Conservation (phyloP, 2,113 vertebrate species). For the Erinaceus europaeus region DNA sequence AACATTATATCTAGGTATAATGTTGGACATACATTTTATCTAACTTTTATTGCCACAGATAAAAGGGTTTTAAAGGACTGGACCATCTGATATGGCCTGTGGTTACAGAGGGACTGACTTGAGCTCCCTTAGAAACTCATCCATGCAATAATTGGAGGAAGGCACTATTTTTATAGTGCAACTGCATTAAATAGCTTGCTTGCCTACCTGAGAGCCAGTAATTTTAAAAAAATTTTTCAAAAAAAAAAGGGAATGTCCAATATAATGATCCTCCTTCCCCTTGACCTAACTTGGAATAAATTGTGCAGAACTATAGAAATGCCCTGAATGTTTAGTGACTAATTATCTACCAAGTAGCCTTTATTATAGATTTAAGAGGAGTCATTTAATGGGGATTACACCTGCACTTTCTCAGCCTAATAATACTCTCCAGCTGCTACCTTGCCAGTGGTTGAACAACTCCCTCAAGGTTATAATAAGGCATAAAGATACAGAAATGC, state of each 20-base stretch:
- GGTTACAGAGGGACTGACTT: too few relatives aligned
- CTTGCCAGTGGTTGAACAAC: neutral
- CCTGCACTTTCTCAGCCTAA: neutral
- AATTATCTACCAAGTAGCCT: neutral
- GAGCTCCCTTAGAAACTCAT: neutral
- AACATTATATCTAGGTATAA: too few relatives aligned
- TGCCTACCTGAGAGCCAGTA: neutral
- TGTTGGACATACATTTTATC: too few relatives aligned
- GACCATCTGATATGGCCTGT: too few relatives aligned
- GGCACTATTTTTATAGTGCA: neutral
- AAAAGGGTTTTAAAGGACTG: too few relatives aligned
- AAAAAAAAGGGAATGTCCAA: neutral
- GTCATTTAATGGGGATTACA: neutral
- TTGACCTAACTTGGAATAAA: neutral
- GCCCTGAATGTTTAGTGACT: neutral
- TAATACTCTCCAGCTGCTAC: neutral
- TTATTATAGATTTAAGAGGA: neutral
- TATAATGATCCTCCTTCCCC: neutral
- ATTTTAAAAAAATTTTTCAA: neutral
- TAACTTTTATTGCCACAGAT: too few relatives aligned
- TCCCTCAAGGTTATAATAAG: neutral
- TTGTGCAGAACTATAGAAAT: neutral
- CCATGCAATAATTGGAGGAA: neutral
- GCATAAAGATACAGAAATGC: neutral
- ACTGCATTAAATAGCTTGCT: neutral